Percentiles rank a stretch among this genome's conserved stretches.
phyloP scores from a whole-genome alignment of 2,113 vertebrate species.

The Erpornis zantholeuca region DNA sequence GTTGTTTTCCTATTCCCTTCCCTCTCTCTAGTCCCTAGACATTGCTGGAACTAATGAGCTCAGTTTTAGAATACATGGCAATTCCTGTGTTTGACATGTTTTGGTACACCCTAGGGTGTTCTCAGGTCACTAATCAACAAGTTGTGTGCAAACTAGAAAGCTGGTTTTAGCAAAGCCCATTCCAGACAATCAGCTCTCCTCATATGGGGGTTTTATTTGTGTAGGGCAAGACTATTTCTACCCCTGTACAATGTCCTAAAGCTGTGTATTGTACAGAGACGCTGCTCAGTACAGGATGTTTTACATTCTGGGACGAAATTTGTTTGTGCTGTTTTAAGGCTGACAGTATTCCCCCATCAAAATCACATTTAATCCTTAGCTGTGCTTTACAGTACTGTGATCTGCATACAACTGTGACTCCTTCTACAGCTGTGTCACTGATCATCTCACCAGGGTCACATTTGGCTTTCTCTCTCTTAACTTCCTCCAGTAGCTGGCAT shows the following conservation, averaged over 20 bases:
- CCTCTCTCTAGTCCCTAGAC: background rate
- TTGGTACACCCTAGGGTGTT: background rate
- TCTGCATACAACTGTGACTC: background rate
- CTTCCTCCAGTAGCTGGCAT: background rate
- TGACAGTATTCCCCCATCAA: background rate
- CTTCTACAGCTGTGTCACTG: background rate
- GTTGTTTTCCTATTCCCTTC: background rate
- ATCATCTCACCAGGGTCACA: background rate
- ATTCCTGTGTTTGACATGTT: background rate
- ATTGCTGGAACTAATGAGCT: background rate
- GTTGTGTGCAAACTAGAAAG: background rate
- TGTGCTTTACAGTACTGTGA: background rate
- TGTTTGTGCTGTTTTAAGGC: background rate
- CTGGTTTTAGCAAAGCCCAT: background rate
- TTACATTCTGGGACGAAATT: background rate
- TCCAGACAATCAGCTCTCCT: background rate
- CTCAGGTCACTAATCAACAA: background rate
- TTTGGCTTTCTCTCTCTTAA: background rate
- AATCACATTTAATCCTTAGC: background rate
- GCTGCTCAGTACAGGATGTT: background rate
- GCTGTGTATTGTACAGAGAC: background rate
- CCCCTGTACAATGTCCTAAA: background rate
- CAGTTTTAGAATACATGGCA: background rate
- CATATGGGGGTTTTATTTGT: background rate
- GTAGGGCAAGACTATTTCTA: background rate